These are phyloP conservation scores for Parauchenoglanis ngamensis DNA, from an alignment of 2,797 vertebrate genomes.

Conservation along the genomic window DNA sequence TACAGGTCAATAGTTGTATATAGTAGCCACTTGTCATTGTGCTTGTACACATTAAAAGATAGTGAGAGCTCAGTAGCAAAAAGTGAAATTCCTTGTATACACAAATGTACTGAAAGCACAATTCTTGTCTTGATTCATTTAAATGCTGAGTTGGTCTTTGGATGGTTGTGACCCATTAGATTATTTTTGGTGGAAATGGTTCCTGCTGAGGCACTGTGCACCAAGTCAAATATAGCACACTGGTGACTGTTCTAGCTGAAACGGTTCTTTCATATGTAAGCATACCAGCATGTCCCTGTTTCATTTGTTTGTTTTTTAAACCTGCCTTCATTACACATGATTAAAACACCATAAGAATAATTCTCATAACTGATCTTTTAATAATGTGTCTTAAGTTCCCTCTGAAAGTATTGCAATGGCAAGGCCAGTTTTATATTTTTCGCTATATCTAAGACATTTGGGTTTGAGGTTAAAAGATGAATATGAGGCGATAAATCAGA, in stretches of 20 bases:
- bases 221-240: constrained; percentile 21
- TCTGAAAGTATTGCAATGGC: background rate
- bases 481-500: background rate
- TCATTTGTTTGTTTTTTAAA: background rate
- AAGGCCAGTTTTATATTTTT: background rate
- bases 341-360: background rate
- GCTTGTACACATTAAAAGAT: background rate
- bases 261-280: constrained; percentile 2
- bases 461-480: background rate
- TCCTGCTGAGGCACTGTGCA: background rate
- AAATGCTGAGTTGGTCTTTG: background rate
- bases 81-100: background rate
- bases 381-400: background rate
- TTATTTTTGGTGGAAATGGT: background rate
- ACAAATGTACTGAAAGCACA: background rate
- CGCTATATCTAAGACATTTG: background rate
- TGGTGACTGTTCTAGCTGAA: constrained; percentile 26
- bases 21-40: background rate
- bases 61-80: background rate
- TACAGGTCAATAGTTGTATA: background rate
- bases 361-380: background rate
- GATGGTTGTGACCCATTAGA: background rate
- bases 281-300: constrained; percentile 5
- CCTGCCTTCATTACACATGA: background rate
- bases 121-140: background rate